Conservation (phyloP, 2,113 vertebrate genomes). For the Fukomys damarensis region DNA sequence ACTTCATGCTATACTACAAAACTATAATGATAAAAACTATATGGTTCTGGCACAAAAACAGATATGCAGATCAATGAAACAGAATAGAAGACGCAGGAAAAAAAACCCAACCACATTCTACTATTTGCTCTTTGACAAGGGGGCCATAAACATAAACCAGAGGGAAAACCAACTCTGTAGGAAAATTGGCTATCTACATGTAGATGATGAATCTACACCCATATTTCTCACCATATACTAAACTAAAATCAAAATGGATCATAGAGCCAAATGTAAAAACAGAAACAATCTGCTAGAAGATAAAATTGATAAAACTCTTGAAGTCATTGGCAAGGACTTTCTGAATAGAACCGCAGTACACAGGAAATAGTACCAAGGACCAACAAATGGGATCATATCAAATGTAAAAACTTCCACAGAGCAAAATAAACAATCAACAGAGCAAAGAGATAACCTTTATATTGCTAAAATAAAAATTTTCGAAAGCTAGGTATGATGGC, state of each 20-base stretch:
- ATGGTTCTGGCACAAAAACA: background rate
- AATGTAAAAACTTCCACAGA: background rate
- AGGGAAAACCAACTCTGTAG: background rate
- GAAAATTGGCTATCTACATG: background rate
- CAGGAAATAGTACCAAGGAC: background rate
- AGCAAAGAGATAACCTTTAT: background rate
- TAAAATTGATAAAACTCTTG: background rate
- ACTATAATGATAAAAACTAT: background rate
- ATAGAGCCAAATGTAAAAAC: background rate
- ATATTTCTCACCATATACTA: background rate
- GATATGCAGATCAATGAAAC: background rate
- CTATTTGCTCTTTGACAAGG: background rate
- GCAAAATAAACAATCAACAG: background rate
- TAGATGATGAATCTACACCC: background rate
- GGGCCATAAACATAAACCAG: background rate
- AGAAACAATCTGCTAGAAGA: background rate
- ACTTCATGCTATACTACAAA: background rate
- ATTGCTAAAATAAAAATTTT: no score
- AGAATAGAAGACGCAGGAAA: background rate
- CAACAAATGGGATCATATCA: background rate
- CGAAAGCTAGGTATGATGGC: no score
- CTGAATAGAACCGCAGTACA: background rate
- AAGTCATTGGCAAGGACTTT: background rate
- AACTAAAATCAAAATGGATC: background rate
- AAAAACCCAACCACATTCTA: background rate